A percentile compares a stretch with the other conserved stretches of the same genome.
phyloP scores from a whole-genome alignment of 2,113 vertebrate genomes.

The Panurus biarmicus region DNA sequence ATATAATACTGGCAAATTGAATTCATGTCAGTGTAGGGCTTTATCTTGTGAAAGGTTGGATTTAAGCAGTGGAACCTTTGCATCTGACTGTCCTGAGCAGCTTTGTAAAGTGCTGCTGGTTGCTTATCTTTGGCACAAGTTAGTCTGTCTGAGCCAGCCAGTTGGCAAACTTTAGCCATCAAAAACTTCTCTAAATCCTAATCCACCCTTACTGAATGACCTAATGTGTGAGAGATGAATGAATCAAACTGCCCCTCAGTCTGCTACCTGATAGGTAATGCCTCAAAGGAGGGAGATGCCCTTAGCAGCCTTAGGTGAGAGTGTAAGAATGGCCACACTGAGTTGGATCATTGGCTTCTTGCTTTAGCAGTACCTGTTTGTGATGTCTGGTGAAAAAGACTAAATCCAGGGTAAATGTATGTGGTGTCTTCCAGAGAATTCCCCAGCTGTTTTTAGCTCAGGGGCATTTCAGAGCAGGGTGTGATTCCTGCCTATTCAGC shows the following conservation, averaged over 20 bases:
- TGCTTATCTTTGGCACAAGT: neutral
- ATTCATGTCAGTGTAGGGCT: neutral
- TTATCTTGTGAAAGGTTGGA: neutral
- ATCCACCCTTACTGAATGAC: neutral
- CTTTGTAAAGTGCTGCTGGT: neutral
- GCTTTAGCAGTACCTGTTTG: neutral
- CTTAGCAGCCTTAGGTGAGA: neutral
- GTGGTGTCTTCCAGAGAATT: neutral
- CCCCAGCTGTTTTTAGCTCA: neutral
- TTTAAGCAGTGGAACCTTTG: neutral
- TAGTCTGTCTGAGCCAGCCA: neutral
- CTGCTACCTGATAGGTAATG: neutral
- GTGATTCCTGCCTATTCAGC: neutral
- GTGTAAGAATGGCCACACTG: fast-evolving
- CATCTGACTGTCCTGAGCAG: neutral
- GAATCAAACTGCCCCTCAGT: neutral
- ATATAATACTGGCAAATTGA: neutral
- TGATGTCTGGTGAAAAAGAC: neutral
- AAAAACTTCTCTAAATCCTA: neutral
- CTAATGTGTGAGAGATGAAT: neutral
- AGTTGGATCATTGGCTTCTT: neutral
- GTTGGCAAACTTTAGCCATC: neutral
- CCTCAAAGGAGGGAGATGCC: neutral
- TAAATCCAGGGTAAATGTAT: neutral
- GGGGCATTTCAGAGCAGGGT: neutral